These are phyloP conservation scores for Pelodytes ibericus DNA, from an alignment of 2,797 vertebrate genomes.

Conservation along the genomic window DNA sequence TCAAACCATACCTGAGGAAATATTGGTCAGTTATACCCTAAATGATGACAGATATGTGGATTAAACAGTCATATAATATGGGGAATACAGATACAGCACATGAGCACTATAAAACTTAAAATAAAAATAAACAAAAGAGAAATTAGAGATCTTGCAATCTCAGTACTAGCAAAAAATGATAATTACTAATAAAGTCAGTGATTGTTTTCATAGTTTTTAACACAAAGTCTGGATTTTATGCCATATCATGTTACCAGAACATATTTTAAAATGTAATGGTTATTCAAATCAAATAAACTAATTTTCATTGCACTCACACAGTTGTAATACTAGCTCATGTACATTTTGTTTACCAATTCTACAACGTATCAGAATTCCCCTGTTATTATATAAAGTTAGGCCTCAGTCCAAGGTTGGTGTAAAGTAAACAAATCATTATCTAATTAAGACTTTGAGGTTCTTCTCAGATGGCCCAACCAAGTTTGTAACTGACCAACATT, in stretches of 20 bases:
- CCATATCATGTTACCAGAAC: not conserved
- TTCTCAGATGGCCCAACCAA: conserved; percentile 29
- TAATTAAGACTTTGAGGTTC: not conserved
- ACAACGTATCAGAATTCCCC: conserved; percentile 45
- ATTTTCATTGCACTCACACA: not conserved
- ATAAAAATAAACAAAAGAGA: not conserved
- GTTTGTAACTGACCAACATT: conserved; percentile 72
- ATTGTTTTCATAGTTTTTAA: not conserved
- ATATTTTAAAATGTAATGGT: not conserved
- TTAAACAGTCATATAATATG: conserved; percentile 24
- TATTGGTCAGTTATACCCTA: conserved; percentile 70
- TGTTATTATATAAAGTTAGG: conserved; percentile 8
- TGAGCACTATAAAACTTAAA: not conserved
- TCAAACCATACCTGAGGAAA: conserved; percentile 67
- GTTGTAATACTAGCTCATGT: not conserved
- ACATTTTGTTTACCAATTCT: not conserved
- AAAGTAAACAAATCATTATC: conserved; percentile 11
- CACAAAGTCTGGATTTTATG: not conserved
- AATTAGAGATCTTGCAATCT: not conserved
- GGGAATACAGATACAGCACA: conserved; percentile 49
- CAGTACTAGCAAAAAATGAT: not conserved
- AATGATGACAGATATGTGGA: conserved; percentile 31
- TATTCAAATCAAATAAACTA: not conserved
- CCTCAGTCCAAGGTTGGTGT: not conserved
- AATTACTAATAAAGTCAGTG: not conserved